phyloP scores from a whole-genome alignment of 2,113 vertebrate species.

The Macrotis lagotis region DNA sequence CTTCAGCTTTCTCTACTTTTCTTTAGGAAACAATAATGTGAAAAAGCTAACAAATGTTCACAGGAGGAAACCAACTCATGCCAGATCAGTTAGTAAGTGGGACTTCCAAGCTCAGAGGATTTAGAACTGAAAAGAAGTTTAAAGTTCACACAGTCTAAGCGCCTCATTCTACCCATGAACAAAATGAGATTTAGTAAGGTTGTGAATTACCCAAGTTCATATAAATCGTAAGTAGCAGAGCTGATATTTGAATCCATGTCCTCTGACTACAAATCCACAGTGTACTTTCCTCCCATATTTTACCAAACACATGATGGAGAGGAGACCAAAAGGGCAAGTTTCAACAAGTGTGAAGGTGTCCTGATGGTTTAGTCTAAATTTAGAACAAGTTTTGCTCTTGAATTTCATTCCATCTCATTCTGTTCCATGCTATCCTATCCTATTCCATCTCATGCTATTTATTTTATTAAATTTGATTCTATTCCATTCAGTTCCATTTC shows the following conservation, averaged over 20 bases:
- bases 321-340: neutral
- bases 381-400: neutral
- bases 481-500: neutral
- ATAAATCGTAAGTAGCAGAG: neutral
- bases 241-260: neutral
- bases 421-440: neutral
- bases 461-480: too few relatives aligned
- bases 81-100: neutral
- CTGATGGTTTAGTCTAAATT: neutral
- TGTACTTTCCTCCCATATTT: neutral
- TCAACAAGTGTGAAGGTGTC: neutral
- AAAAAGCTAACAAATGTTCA: neutral
- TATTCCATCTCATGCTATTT: too few relatives aligned
- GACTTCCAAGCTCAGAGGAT: neutral
- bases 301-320: neutral
- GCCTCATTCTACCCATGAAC: neutral
- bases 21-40: neutral
- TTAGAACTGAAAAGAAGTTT: neutral
- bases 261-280: neutral
- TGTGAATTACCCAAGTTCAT: neutral
- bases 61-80: neutral
- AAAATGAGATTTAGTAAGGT: neutral
- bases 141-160: neutral
- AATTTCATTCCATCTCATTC: neutral
- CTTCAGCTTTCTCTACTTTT: neutral